These are phyloP conservation scores for Ondatra zibethicus DNA, from an alignment of 2,113 vertebrate genomes.

Conservation along the genomic window DNA sequence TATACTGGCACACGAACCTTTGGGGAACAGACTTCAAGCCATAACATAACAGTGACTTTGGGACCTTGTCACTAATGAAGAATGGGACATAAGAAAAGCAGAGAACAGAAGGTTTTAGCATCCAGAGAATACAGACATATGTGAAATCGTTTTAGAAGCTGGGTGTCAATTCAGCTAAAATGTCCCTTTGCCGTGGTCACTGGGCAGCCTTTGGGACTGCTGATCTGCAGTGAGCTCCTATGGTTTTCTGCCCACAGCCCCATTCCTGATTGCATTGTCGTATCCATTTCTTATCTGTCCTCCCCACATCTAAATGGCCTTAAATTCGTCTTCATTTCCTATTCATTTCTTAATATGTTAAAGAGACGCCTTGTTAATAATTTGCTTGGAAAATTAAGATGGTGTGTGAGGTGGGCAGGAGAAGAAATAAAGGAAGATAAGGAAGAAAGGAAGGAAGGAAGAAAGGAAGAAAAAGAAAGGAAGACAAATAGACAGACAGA, in stretches of 20 bases:
- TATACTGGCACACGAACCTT: background rate
- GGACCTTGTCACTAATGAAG: background rate
- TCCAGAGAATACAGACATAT: background rate
- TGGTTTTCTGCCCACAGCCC: background rate
- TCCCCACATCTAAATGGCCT: background rate
- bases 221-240: background rate
- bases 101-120: background rate
- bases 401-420: background rate
- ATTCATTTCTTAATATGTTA: background rate
- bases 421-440: background rate
- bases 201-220: background rate
- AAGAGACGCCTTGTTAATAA: background rate
- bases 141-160: slow-evolving; percentile 6
- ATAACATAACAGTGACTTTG: background rate
- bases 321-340: background rate
- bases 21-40: background rate
- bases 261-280: background rate
- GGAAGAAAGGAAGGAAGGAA: background rate
- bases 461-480: background rate
- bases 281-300: background rate
- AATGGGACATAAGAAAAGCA: background rate
- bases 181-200: background rate
- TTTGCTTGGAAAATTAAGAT: background rate
- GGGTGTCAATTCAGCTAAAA: background rate
- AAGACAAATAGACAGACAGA: too few species aligned